Conservation (phyloP, 2,888 invertebrate species). For the Hirtodrosophila trivittata region DNA sequence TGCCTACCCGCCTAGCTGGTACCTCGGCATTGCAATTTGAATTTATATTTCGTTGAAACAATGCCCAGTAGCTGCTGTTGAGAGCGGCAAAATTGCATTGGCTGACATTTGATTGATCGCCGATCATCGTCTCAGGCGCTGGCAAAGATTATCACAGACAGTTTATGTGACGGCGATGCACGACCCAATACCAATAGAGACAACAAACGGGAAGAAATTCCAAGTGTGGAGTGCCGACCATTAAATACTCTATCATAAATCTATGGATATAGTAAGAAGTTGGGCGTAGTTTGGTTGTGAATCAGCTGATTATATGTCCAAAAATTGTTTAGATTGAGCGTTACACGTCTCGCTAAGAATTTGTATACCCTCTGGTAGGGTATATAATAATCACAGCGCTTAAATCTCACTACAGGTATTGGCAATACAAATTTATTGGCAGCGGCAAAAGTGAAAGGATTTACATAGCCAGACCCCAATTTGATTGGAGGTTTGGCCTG, state of each 20-base stretch:
- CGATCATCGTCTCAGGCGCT: constrained; percentile 39
- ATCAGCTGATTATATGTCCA: no score
- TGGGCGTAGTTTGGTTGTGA: no score
- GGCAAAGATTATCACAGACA: constrained; percentile 21
- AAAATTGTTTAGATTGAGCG: no score
- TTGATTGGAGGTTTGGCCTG: constrained; percentile 36
- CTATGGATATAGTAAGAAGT: no score
- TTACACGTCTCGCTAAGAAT: no score
- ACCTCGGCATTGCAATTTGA: constrained; percentile 41
- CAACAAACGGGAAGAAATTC: background rate
- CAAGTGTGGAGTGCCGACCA: background rate
- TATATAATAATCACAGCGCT: constrained; percentile 21
- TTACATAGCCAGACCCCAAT: constrained; percentile 36
- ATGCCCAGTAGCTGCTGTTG: constrained; percentile 41
- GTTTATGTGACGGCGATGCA: constrained; percentile 1
- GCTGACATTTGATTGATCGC: constrained; percentile 64
- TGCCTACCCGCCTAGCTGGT: no score
- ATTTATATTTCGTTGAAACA: constrained; percentile 24
- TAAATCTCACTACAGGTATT: constrained; percentile 30
- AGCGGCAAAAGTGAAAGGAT: constrained; percentile 69
- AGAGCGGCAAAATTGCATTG: constrained; percentile 36
- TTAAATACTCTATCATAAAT: constrained; percentile 24
- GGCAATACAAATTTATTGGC: constrained; percentile 59
- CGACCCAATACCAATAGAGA: constrained; percentile 2
- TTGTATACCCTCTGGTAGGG: background rate